These are phyloP conservation scores for Parauchenoglanis punctatus DNA, from an alignment of 2,797 vertebrate species.

Conservation along the genomic window DNA sequence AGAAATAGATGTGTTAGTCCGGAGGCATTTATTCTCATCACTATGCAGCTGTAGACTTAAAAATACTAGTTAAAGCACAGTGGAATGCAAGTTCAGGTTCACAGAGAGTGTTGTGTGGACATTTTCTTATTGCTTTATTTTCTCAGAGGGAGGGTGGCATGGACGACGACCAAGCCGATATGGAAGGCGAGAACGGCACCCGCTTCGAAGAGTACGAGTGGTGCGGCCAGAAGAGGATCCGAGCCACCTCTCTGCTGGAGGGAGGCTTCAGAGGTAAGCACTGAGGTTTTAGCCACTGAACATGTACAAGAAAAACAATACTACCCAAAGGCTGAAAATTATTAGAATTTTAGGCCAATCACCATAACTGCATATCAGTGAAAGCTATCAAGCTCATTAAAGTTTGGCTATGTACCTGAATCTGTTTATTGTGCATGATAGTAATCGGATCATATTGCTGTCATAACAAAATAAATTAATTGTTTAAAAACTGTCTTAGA, in stretches of 20 bases:
- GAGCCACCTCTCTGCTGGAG: slow-evolving; percentile 94
- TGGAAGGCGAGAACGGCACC: slow-evolving; percentile 92
- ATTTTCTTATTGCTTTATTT: slow-evolving; percentile 35
- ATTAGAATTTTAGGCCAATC: background rate
- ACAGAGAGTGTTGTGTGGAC: slow-evolving; percentile 2
- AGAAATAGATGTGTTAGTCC: background rate
- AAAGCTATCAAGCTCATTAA: background rate
- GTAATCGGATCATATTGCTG: background rate
- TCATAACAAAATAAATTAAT: background rate
- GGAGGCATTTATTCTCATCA: too few species aligned
- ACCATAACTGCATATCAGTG: background rate
- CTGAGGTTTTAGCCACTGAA: background rate
- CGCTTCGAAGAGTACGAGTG: slow-evolving; percentile 99
- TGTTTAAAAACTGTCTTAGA: background rate
- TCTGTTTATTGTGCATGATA: background rate
- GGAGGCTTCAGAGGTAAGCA: slow-evolving; percentile 94
- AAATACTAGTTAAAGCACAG: too few species aligned
- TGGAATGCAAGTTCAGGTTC: background rate
- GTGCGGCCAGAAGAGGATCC: slow-evolving; percentile 98
- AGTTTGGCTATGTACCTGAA: background rate
- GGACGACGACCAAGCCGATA: slow-evolving; percentile 94
- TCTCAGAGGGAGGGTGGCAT: slow-evolving; percentile 90
- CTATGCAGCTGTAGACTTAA: background rate
- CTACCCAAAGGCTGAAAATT: background rate
- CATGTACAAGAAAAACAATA: background rate